A percentile compares a stretch with the other conserved stretches of the same genome.
phyloP scores from a whole-genome alignment of 2,888 invertebrate genomes.

The Tanypteryx hageni region DNA sequence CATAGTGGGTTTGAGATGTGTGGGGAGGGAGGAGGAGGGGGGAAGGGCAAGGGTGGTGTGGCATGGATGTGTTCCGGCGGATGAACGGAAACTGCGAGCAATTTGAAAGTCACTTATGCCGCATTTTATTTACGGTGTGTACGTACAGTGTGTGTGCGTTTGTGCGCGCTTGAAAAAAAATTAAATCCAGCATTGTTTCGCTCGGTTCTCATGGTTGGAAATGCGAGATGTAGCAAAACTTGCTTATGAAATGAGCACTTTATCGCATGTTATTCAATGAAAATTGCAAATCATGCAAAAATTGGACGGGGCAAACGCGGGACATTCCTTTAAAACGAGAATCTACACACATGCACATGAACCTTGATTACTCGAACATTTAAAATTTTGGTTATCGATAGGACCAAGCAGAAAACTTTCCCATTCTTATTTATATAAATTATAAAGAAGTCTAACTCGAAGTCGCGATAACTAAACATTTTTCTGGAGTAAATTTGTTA shows the following conservation, averaged over 20 bases:
- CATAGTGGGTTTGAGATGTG: background rate
- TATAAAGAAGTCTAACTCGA: background rate
- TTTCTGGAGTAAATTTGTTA: no score
- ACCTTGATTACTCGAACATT: no score
- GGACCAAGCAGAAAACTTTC: no score
- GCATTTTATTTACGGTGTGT: conserved; percentile 22
- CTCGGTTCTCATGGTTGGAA: background rate
- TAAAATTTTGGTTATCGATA: no score
- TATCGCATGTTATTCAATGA: background rate
- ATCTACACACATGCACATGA: no score
- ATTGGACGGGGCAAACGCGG: background rate
- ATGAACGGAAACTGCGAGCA: conserved; percentile 33
- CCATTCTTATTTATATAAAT: no score
- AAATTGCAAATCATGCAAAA: background rate
- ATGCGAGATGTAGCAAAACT: background rate
- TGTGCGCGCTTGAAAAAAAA: no score
- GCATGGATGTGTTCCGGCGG: background rate
- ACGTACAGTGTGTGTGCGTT: background rate
- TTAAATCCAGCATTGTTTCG: background rate
- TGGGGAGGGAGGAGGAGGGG: background rate
- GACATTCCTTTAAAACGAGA: no score
- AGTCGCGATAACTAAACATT: background rate
- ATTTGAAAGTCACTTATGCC: conserved; percentile 41
- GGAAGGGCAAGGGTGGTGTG: background rate
- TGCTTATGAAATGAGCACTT: conserved; percentile 15